A percentile compares a stretch with the other conserved stretches of the same genome.
Evolutionary conservation across 1,140 invertebrate species (phyloP).

Genomic region (Drosophila watanabei): DNA sequence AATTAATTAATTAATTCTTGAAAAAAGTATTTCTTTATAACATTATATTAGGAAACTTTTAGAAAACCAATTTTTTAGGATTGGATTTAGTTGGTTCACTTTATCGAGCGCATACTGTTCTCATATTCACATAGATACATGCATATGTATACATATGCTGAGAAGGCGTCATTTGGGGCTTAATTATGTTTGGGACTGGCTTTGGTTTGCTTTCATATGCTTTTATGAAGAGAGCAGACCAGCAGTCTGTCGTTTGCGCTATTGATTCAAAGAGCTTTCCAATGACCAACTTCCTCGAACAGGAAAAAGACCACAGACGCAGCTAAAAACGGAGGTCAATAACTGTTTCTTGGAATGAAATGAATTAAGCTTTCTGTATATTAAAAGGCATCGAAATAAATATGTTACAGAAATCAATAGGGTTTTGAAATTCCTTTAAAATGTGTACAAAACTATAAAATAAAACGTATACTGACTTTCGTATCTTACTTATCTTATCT

Average conservation of each 20-base stretch:
- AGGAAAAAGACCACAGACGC: not conserved
- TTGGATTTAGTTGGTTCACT: not conserved
- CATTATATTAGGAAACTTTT: too few relatives aligned
- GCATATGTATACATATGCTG: not conserved
- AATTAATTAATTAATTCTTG: too few relatives aligned
- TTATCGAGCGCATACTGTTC: not conserved
- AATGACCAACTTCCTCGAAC: slow-evolving; percentile 12
- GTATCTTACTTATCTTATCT: too few relatives aligned
- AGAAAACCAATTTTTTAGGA: too few relatives aligned
- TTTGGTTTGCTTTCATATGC: slow-evolving; percentile 6
- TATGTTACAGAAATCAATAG: not conserved
- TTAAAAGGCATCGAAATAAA: not conserved
- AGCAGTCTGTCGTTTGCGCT: slow-evolving; percentile 37
- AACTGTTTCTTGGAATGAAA: not conserved
- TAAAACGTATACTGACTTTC: too few relatives aligned
- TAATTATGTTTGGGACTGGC: slow-evolving; percentile 35
- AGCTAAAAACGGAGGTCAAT: not conserved
- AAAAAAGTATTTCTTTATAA: not conserved
- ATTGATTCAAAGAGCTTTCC: slow-evolving; percentile 64
- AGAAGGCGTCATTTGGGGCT: slow-evolving; percentile 38
- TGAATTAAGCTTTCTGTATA: not conserved
- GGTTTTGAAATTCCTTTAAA: not conserved
- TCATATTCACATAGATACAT: not conserved
- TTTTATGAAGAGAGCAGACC: slow-evolving; percentile 17
- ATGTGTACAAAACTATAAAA: too few relatives aligned